These are phyloP conservation scores for Ctenoplectra terminalis DNA, from an alignment of 1,140 invertebrate species.

Conservation along the genomic window DNA sequence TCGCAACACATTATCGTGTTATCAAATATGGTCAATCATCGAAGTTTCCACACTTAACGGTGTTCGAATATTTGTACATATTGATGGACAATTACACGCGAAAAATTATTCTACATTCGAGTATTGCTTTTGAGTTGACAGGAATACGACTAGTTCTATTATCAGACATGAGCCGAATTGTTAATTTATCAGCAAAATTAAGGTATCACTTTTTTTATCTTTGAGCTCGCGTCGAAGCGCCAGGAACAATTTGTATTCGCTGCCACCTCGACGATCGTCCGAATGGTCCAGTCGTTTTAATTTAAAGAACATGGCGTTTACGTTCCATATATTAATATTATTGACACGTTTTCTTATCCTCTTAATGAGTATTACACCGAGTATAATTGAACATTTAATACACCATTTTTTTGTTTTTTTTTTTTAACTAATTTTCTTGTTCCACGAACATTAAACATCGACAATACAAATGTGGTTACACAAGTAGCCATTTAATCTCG, in stretches of 20 bases:
- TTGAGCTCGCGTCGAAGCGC: slow-evolving; percentile 30
- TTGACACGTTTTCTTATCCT: slow-evolving; percentile 25
- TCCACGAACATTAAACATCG: slow-evolving; percentile 45
- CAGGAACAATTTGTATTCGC: slow-evolving; percentile 3
- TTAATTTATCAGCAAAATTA: slow-evolving; percentile 34
- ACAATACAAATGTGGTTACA: slow-evolving; percentile 26
- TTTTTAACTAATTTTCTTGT: slow-evolving; percentile 9
- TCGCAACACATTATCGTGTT: slow-evolving; percentile 8
- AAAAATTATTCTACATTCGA: slow-evolving; percentile 39
- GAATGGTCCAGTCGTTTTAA: slow-evolving; percentile 41
- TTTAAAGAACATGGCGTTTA: slow-evolving; percentile 23
- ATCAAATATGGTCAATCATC: slow-evolving; percentile 18
- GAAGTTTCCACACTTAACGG: slow-evolving; percentile 13
- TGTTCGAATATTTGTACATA: slow-evolving; percentile 45
- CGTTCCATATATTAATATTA: slow-evolving; percentile 35
- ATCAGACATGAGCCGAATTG: slow-evolving; percentile 33
- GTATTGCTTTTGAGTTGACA: slow-evolving; percentile 40
- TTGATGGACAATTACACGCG: slow-evolving; percentile 13
- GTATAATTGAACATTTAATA: slow-evolving; percentile 50
- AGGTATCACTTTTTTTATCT: slow-evolving; percentile 27
- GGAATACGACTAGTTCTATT: slow-evolving; percentile 30
- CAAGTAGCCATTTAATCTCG: slow-evolving; percentile 26
- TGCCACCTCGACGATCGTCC: slow-evolving; percentile 26
- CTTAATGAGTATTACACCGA: slow-evolving; percentile 38
- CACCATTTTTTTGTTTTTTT: too few relatives aligned